phyloP scores from a whole-genome alignment of 2,797 vertebrate genomes.

The Sebastes matsubarae region DNA sequence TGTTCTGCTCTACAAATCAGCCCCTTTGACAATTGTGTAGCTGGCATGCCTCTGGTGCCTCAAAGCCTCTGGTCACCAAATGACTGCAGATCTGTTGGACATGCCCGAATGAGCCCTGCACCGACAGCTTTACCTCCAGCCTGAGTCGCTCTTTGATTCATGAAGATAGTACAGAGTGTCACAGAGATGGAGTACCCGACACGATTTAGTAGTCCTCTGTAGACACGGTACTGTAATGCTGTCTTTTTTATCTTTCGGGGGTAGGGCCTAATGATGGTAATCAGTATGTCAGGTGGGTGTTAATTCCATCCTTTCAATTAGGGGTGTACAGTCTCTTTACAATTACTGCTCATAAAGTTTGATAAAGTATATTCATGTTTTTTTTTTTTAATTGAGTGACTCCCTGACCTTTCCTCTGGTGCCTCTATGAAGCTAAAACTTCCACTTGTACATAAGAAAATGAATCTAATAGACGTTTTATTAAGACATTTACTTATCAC shows the following conservation, averaged over 20 bases:
- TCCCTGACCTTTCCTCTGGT: neutral
- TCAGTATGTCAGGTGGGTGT: neutral
- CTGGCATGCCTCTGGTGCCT: neutral
- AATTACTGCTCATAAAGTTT: neutral
- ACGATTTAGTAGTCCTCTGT: neutral
- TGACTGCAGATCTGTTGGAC: conserved; percentile 12
- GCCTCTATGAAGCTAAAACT: neutral
- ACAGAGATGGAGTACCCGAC: neutral
- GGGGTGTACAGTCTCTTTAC: neutral
- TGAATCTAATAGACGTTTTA: neutral
- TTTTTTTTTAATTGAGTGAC: neutral
- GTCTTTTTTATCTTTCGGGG: neutral
- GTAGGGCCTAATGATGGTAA: neutral
- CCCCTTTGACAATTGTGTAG: neutral
- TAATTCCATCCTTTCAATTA: neutral
- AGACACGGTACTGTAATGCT: neutral
- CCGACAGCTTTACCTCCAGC: conserved; percentile 12
- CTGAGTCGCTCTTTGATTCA: conserved; percentile 28
- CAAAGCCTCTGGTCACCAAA: neutral
- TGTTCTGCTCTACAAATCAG: neutral
- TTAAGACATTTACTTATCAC: neutral
- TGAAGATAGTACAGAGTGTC: neutral
- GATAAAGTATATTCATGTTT: neutral
- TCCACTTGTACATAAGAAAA: neutral
- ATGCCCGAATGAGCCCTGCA: conserved; percentile 6